phyloP scores from a whole-genome alignment of 2,797 vertebrate genomes.

The Numenius phaeopus region DNA sequence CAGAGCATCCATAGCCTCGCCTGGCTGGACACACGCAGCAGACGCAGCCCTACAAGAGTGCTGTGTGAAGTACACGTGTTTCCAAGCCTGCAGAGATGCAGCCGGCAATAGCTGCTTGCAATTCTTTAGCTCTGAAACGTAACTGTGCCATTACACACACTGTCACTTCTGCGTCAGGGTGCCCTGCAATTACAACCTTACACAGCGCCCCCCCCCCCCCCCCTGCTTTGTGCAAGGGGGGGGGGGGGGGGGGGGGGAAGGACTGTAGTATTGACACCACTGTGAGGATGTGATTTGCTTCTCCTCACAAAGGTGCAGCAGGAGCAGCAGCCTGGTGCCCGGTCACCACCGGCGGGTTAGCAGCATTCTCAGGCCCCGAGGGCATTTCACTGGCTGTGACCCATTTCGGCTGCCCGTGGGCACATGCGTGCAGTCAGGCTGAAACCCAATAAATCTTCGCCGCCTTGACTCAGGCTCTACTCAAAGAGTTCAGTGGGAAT shows the following conservation, averaged over 20 bases:
- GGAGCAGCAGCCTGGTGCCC: not conserved
- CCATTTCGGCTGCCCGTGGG: not conserved
- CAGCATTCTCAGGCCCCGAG: fast-evolving
- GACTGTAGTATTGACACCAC: not conserved
- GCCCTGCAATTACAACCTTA: not conserved
- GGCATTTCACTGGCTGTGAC: not conserved
- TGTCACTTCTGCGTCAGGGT: not conserved
- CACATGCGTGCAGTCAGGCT: not conserved
- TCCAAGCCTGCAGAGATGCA: not conserved
- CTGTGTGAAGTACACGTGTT: fast-evolving
- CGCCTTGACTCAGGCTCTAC: not conserved
- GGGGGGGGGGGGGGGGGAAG: too few species aligned
- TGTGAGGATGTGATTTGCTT: fast-evolving
- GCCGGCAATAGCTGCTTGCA: not conserved
- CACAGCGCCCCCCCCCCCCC: too few species aligned
- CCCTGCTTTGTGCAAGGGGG: not conserved
- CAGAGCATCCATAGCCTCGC: fast-evolving
- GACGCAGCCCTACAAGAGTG: fast-evolving
- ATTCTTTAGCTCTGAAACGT: not conserved
- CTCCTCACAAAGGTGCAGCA: not conserved
- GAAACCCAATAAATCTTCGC: not conserved
- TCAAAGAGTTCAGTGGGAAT: not conserved
- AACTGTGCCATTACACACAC: fast-evolving
- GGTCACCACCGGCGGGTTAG: fast-evolving
- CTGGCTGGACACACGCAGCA: fast-evolving